A percentile compares a stretch with the other conserved stretches of the same genome.
Evolutionary conservation across 2,113 vertebrate genomes (phyloP).

Genomic region (Tachysurus fulvidraco): DNA sequence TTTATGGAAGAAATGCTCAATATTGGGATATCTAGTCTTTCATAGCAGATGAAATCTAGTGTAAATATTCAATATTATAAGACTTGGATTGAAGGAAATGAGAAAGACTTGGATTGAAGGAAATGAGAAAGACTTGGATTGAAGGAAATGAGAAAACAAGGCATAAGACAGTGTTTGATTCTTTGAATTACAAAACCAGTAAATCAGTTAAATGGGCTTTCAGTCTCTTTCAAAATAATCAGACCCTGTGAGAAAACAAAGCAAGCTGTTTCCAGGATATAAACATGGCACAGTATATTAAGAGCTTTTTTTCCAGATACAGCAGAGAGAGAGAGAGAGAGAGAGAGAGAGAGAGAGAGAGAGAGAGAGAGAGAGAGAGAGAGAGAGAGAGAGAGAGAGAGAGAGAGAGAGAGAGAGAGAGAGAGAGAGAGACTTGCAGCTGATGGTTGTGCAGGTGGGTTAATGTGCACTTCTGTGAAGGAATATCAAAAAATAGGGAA

Average conservation of each 20-base stretch:
- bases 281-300: constrained; percentile 45
- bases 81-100: background rate
- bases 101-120: no score
- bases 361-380: background rate
- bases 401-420: background rate
- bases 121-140: constrained; percentile 25
- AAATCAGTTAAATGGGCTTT: background rate
- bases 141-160: background rate
- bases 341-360: background rate
- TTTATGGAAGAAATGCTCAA: background rate
- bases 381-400: background rate
- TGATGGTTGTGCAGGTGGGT: constrained; percentile 2
- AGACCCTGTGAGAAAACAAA: constrained; percentile 42
- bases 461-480: constrained; percentile 19
- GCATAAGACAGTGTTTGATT: background rate
- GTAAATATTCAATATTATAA: constrained; percentile 21
- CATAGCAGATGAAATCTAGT: background rate
- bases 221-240: background rate
- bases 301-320: background rate
- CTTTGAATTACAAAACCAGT: background rate
- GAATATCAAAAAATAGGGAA: background rate
- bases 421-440: background rate
- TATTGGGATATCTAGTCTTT: background rate
- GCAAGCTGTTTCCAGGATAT: constrained; percentile 45
- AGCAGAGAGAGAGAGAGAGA: background rate